phyloP scores from a whole-genome alignment of 2,888 invertebrate genomes.

The Pseudeuparius sepicola region DNA sequence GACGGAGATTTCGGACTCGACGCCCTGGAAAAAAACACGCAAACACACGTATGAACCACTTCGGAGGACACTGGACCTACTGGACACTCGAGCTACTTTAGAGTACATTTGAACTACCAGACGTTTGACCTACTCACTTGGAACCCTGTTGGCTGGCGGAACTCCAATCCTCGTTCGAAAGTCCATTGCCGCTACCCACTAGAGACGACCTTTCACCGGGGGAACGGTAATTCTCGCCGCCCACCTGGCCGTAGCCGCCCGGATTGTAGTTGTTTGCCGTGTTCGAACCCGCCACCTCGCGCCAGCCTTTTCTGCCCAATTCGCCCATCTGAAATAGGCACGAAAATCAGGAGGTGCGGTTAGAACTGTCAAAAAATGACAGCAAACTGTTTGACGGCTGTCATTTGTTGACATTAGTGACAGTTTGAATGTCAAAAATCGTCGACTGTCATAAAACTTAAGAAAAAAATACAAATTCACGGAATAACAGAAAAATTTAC shows the following conservation, averaged over 20 bases:
- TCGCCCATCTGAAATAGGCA: constrained; percentile 49
- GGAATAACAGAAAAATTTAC: no score
- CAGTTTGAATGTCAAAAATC: no score
- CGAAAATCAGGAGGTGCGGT: no score
- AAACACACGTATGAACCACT: not conserved
- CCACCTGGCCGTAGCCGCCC: constrained; percentile 38
- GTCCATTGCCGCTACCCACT: constrained; percentile 36
- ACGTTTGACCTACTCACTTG: constrained; percentile 29
- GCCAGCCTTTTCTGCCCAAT: constrained; percentile 57
- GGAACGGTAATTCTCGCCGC: constrained; percentile 38
- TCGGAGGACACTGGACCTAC: no score
- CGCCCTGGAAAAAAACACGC: constrained; percentile 29
- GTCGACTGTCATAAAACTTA: no score
- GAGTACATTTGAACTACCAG: no score
- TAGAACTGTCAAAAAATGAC: no score
- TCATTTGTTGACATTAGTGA: no score
- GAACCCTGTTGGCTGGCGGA: constrained; percentile 39
- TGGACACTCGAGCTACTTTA: no score
- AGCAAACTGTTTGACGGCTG: no score
- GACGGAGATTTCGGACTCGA: constrained; percentile 37
- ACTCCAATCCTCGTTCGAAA: constrained; percentile 36
- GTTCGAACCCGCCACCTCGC: constrained; percentile 34
- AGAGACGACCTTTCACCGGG: constrained; percentile 41
- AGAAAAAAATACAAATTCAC: constrained; percentile 3
- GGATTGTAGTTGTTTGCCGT: constrained; percentile 25